A percentile compares a stretch with the other conserved stretches of the same genome.
phyloP scores from a whole-genome alignment of 2,888 invertebrate species.

The Nymphalis polychloros region DNA sequence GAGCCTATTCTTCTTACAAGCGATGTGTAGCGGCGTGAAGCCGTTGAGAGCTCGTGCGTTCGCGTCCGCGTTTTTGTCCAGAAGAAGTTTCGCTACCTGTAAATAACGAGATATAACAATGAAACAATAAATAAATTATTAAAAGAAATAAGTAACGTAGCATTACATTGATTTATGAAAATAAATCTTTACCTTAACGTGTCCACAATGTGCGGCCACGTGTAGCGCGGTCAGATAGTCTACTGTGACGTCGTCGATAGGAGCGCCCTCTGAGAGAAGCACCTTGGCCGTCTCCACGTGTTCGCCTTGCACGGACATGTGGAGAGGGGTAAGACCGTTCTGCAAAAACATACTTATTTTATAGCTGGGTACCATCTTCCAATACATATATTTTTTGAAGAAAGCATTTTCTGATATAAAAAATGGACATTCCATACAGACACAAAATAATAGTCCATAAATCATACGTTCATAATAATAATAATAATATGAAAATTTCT shows the following conservation, averaged over 20 bases:
- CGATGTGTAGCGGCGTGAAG: slow-evolving; percentile 98
- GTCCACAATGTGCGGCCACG: slow-evolving; percentile 97
- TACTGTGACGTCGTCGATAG: slow-evolving; percentile 99
- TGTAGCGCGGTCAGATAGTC: slow-evolving; percentile 98
- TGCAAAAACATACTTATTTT: slow-evolving; percentile 47
- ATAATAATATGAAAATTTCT: no score
- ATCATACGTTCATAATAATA: no score
- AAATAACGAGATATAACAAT: background rate
- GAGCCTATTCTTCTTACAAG: slow-evolving; percentile 98
- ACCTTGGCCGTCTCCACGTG: slow-evolving; percentile 98
- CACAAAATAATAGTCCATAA: no score
- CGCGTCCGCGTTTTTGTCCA: slow-evolving; percentile 97
- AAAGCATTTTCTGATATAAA: no score
- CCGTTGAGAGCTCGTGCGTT: slow-evolving; percentile 98
- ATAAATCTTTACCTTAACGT: slow-evolving; percentile 82
- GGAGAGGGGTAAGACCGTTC: slow-evolving; percentile 97
- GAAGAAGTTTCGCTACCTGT: slow-evolving; percentile 93
- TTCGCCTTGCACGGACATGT: slow-evolving; percentile 99
- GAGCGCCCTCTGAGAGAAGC: slow-evolving; percentile 94
- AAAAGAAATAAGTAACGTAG: background rate
- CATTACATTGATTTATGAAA: no score
- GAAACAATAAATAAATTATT: background rate
- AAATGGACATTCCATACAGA: no score
- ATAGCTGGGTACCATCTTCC: no score
- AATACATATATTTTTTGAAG: no score